Evolutionary conservation across 2,797 vertebrate species (phyloP).

Genomic region (Brachyrhaphis roseni): DNA sequence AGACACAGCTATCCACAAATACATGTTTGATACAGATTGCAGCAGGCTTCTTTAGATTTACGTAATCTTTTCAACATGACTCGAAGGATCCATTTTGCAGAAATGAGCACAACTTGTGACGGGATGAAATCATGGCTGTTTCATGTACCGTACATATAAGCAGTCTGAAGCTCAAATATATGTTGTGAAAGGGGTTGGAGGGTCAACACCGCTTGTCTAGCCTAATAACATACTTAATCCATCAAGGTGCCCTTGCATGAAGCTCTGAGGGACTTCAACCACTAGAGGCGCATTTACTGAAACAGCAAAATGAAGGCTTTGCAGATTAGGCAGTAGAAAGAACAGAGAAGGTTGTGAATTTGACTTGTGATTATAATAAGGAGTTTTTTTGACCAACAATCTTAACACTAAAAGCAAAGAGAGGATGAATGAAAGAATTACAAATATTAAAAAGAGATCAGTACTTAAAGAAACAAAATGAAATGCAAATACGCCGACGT

Average conservation of each 20-base stretch:
- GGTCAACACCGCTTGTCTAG: conserved; percentile 72
- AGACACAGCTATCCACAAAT: neutral
- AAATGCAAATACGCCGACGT: neutral
- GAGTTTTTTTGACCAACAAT: conserved; percentile 1
- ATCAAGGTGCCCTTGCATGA: conserved; percentile 70
- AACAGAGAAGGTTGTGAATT: conserved; percentile 6
- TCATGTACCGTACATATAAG: conserved; percentile 19
- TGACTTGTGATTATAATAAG: conserved; percentile 38
- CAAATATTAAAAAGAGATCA: neutral
- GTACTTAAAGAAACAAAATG: neutral
- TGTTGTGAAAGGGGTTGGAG: conserved; percentile 37
- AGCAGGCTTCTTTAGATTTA: conserved; percentile 34
- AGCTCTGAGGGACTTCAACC: conserved; percentile 41
- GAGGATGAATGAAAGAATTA: neutral
- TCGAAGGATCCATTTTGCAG: conserved; percentile 34
- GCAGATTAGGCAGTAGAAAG: conserved; percentile 33
- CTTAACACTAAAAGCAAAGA: neutral
- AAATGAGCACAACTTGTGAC: conserved; percentile 27
- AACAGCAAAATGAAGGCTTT: conserved; percentile 50
- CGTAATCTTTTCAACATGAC: conserved; percentile 24
- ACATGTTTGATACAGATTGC: conserved; percentile 9
- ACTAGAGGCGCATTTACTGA: conserved; percentile 58
- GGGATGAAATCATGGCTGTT: conserved; percentile 20
- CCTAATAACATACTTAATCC: conserved; percentile 81
- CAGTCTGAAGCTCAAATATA: conserved; percentile 30